These are phyloP conservation scores for Lepidostoma basale DNA, from an alignment of 1,140 invertebrate species.

Conservation along the genomic window DNA sequence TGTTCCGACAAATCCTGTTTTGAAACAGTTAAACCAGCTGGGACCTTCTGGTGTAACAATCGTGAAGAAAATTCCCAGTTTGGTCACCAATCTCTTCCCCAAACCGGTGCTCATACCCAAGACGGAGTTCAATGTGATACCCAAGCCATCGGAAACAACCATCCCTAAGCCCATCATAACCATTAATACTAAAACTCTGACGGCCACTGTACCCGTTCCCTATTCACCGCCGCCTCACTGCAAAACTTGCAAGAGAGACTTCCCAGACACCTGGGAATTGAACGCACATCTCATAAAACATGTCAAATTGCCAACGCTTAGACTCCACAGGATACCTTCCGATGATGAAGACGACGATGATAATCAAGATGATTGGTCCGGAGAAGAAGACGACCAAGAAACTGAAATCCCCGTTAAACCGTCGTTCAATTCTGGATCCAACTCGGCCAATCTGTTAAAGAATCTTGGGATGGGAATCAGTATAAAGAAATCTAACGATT, in stretches of 20 bases:
- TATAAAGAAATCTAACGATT: slow-evolving; percentile 7
- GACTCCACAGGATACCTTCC: slow-evolving; percentile 21
- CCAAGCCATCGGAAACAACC: no score
- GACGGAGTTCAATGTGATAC: background rate
- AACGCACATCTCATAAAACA: slow-evolving; percentile 30
- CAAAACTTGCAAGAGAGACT: slow-evolving; percentile 25
- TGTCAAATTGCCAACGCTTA: slow-evolving; percentile 27
- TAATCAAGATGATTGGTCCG: slow-evolving; percentile 21
- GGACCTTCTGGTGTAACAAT: slow-evolving; percentile 31
- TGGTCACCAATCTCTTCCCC: background rate
- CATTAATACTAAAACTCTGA: no score
- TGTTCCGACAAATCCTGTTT: background rate
- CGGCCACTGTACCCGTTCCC: no score
- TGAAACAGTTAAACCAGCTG: slow-evolving; percentile 28
- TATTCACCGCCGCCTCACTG: slow-evolving; percentile 2
- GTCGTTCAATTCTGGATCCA: background rate
- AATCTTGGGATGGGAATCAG: slow-evolving; percentile 7
- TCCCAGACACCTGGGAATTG: slow-evolving; percentile 3
- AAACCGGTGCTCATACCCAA: background rate
- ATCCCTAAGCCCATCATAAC: no score
- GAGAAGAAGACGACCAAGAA: slow-evolving; percentile 29
- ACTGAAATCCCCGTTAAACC: slow-evolving; percentile 22
- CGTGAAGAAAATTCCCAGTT: slow-evolving; percentile 3
- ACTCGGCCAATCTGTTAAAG: background rate
- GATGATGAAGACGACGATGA: slow-evolving; percentile 42